Evolutionary conservation across 2,113 vertebrate species (phyloP), one percentile per base, ranked within the genome.

Genomic region (Leptobrachium ailaonicum): DNA sequence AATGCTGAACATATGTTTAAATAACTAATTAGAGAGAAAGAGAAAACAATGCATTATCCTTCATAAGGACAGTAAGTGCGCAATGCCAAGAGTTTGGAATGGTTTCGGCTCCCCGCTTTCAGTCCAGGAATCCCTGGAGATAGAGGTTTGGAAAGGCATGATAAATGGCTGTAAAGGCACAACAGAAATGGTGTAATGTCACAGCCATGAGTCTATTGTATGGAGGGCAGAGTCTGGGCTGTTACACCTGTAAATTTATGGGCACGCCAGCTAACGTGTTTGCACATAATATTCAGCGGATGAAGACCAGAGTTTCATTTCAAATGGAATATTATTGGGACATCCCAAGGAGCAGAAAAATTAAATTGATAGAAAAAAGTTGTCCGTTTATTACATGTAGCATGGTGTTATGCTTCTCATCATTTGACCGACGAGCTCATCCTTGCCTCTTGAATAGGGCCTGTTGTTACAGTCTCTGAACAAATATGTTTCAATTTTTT

Each of bases 1-100:
- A 93, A 94, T 93, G 92, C 91, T 94, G 92, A 94, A 91, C 93
- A 94, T 94, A 94, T 94, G 93, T 88, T 93, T 93, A 94, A 93
- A 93, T 93, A 90, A 93, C 93, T 94, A 94, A 94, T 94, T 94
- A 94, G 78, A 80, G 71, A 92, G 89, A 90, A 90, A 84, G 91
- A 89, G 86, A 90, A 90, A 92, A 88, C 88, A 89, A 86, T 89
- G 86, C 88, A 87, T 92, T 92, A 92, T 92, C 91, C 91, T 93
- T 93, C 91, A 85, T 91, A 83, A 93, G 90, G 92, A 89, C 90
- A 90, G 83, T 84, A 85, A 88, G 82, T 83, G 84, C 87, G 83
- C 85, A 71, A 73, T 84, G 83, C 58, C 83, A 83, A 82, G 69
- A 47, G 71, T 79, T 76, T 42, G 73, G 75, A 70, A 82, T 79